phyloP scores from a whole-genome alignment of 2,797 vertebrate species.

The Oceanodroma leucorhoa region DNA sequence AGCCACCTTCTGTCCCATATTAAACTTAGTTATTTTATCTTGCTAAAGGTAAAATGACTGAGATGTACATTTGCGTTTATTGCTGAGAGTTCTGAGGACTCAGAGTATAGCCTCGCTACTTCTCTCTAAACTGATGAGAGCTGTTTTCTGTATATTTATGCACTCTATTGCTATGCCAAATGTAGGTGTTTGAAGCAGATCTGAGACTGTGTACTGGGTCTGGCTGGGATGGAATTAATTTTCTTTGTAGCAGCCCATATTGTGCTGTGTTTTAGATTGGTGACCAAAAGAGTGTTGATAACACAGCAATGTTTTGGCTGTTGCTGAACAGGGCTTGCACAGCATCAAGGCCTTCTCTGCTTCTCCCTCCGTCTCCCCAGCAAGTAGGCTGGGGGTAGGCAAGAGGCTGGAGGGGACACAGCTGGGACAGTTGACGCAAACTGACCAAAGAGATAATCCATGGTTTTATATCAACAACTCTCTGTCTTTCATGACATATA shows the following conservation, averaged over 20 bases:
- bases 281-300: background rate
- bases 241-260: background rate
- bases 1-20: background rate
- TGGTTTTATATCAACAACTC: no score
- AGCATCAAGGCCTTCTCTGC: background rate
- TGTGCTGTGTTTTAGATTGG: background rate
- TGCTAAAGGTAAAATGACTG: no score
- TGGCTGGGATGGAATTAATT: background rate
- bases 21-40: background rate
- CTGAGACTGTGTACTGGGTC: background rate
- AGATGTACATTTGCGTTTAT: background rate
- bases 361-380: background rate
- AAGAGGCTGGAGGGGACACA: background rate
- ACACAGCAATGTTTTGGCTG: fast-evolving
- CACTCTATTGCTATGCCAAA: background rate
- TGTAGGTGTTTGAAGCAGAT: background rate
- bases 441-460: background rate
- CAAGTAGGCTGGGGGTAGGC: fast-evolving
- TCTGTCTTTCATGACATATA: no score
- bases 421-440: fast-evolving
- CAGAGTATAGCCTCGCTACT: background rate
- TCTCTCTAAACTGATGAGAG: background rate
- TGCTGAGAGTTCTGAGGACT: background rate
- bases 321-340: background rate
- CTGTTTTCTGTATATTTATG: background rate